Base-by-base conservation (phyloP, 2,888 invertebrate species). In the Ichneumon xanthorius region DNA sequence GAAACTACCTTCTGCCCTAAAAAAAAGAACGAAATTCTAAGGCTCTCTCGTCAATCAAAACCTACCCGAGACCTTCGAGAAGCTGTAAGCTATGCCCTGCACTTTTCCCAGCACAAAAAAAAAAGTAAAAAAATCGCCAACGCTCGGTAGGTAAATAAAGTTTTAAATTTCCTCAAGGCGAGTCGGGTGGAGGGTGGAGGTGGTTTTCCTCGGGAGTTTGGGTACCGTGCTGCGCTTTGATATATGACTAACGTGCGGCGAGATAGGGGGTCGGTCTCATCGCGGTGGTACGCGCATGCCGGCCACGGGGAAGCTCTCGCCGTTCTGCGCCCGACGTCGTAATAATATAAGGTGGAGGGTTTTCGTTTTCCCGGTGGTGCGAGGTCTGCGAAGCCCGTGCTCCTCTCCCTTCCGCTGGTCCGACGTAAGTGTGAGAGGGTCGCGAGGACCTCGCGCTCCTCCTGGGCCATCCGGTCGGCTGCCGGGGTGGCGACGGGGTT, bases 131-230 rank as follows among this genome's bases (percentile, higher is more conserved):
- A 48, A 40, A 40, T 40, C 45, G 16, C 22, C 0, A 50, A 30
- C 11, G 55, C 33, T 37, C 58, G 26, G 48, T 68, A 70, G 91
- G 92, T 92, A 92, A 92, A 92, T 92, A 92, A 92, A 92, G 92
- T 92, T 92, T 92, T 92, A 92, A 92, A 92, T 92, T 92, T 92
- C 91, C 92, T 61, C 30, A 50, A 71, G 37, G 63, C 19, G 61
- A 63, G 33, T 50, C 30, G 37, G 37, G 14, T 14, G 67, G 4
- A 26, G 33, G 9, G n/a, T 14, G 30, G 19, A 22, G 26, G 65
- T 53, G 65, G n/a, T 22, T 72, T 58, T 26, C n/a, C 65, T 63
- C 63, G 16, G 63, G 63, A 63, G 63, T 16, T 26, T 9, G 75
- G 50, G 30, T 16, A 58, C 45, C 68, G 22, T 22, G 55, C 45